These are phyloP conservation scores for Ailurus styani DNA, from an alignment of 2,113 vertebrate genomes.

Conservation along the genomic window DNA sequence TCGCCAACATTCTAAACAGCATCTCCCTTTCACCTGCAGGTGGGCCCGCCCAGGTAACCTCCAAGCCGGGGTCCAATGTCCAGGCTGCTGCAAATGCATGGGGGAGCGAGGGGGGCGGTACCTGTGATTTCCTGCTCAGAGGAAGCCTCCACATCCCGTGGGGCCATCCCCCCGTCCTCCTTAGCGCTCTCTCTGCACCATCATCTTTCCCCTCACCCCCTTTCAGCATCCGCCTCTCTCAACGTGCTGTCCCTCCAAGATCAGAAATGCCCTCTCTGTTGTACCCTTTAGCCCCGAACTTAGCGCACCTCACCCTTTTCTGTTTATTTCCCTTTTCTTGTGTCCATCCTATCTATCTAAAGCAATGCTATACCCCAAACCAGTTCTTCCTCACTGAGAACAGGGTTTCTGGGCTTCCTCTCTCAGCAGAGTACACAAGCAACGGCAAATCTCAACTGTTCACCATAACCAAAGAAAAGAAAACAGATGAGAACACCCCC, in stretches of 20 bases:
- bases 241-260: too few species aligned
- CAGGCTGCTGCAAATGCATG: background rate
- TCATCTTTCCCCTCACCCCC: background rate
- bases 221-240: background rate
- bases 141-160: background rate
- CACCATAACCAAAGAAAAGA: background rate
- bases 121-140: background rate
- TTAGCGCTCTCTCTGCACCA: background rate
- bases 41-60: background rate
- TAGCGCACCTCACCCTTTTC: background rate
- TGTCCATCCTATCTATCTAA: background rate
- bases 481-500: background rate
- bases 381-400: background rate
- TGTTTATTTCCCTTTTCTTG: background rate
- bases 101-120: too few species aligned
- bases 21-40: background rate
- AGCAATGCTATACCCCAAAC: background rate
- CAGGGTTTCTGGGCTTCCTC: background rate
- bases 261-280: background rate
- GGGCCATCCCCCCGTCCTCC: background rate
- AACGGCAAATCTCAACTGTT: background rate
- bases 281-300: background rate
- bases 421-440: background rate
- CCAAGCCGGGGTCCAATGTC: background rate
- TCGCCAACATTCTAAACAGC: background rate